A percentile compares a stretch with the other conserved stretches of the same genome.
These are phyloP conservation scores for Uropetala carovei DNA, from an alignment of 2,888 invertebrate genomes.

Conservation along the genomic window DNA sequence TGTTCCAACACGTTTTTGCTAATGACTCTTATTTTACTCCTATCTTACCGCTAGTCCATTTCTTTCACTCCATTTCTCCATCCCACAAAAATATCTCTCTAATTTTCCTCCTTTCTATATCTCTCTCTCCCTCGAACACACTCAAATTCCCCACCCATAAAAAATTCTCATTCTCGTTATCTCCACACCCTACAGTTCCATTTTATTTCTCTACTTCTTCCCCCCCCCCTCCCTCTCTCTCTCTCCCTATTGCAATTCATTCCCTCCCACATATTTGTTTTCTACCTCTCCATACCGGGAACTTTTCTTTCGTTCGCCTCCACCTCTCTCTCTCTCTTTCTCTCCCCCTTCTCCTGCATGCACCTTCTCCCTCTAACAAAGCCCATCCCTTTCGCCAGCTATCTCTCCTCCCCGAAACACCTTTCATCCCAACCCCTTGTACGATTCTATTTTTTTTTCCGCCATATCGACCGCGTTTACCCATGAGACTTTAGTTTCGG, in stretches of 20 bases:
- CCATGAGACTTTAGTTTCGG: constrained; percentile 13
- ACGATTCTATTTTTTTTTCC: neutral
- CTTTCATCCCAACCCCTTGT: constrained; percentile 13
- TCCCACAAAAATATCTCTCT: no score
- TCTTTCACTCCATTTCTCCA: no score
- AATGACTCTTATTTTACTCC: no score
- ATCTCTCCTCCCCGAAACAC: neutral
- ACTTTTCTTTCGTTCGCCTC: neutral
- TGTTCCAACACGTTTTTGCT: no score
- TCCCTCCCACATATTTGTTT: neutral
- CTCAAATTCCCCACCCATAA: no score
- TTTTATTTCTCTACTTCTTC: neutral
- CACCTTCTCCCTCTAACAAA: neutral
- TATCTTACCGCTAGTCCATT: no score
- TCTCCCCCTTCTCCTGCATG: neutral
- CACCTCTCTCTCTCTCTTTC: neutral
- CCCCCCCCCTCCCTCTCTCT: neutral
- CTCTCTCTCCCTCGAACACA: no score
- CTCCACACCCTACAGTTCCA: no score
- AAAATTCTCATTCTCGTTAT: no score
- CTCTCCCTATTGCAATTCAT: neutral
- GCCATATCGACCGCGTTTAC: constrained; percentile 9
- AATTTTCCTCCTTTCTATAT: no score
- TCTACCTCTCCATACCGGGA: neutral
- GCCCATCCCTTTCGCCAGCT: neutral